phyloP scores from a whole-genome alignment of 2,113 vertebrate genomes.

The Manacus vitellinus region DNA sequence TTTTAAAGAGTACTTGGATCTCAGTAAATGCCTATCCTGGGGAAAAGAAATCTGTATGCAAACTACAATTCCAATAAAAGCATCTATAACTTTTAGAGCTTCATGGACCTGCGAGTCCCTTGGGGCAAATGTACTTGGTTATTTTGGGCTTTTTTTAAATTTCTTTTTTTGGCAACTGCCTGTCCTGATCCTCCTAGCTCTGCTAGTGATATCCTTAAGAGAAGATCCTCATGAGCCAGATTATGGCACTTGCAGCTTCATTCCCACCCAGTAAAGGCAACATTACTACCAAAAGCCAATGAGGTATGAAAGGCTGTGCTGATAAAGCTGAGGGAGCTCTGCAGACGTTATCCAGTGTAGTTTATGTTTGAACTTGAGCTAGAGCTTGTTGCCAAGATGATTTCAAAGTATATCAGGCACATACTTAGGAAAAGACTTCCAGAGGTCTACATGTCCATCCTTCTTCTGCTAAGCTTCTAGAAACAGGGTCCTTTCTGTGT shows the following conservation, averaged over 20 bases:
- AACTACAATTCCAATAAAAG: background rate
- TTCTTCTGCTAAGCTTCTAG: background rate
- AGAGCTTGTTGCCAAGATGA: slow-evolving; percentile 12
- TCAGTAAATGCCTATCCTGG: background rate
- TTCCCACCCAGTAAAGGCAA: background rate
- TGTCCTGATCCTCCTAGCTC: background rate
- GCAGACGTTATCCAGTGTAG: background rate
- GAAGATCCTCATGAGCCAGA: slow-evolving; percentile 1
- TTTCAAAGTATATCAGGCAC: background rate
- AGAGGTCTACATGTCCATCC: background rate
- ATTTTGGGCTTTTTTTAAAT: background rate
- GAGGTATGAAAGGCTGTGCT: background rate
- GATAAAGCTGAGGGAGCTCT: slow-evolving; percentile 10
- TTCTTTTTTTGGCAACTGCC: slow-evolving; percentile 13
- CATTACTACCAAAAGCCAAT: background rate
- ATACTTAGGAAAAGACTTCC: background rate
- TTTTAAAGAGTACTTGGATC: background rate
- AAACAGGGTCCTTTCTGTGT: background rate
- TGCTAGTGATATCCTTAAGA: background rate
- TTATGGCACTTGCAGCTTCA: background rate
- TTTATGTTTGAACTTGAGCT: background rate
- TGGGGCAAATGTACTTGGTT: background rate
- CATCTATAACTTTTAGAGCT: slow-evolving; percentile 10
- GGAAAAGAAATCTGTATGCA: slow-evolving; percentile 9
- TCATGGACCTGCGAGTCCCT: background rate